Evolutionary conservation across 1,140 invertebrate genomes (phyloP).

Genomic region (Phthorimaea operculella): DNA sequence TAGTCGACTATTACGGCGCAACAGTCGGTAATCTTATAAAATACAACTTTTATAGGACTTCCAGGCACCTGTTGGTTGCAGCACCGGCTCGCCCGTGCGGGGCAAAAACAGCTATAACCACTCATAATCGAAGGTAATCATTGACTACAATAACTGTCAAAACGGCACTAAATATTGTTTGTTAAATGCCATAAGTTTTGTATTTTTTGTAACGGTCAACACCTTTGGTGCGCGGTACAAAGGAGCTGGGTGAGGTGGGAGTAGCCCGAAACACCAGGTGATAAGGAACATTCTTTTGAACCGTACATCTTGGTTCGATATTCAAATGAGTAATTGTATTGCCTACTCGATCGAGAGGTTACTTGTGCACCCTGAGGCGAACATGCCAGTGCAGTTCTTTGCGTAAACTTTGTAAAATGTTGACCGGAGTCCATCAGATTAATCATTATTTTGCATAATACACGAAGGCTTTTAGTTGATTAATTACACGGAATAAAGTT

Average conservation of each 20-base stretch:
- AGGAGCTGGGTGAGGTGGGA: conserved; percentile 19
- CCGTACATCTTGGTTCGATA: conserved; percentile 16
- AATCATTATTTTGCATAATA: too few relatives aligned
- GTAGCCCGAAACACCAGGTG: conserved; percentile 36
- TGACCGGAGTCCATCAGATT: too few relatives aligned
- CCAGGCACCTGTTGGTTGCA: conserved; percentile 27
- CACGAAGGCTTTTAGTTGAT: too few relatives aligned
- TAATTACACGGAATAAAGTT: too few relatives aligned
- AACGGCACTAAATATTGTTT: conserved; percentile 65
- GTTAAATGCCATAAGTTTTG: conserved; percentile 53
- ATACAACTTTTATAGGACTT: conserved; percentile 14
- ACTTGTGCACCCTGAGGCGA: neutral
- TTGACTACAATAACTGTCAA: conserved; percentile 62
- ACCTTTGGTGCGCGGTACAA: conserved; percentile 40
- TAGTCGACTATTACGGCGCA: neutral
- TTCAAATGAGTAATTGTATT: conserved; percentile 20
- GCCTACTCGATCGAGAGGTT: neutral
- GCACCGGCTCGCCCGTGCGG: conserved; percentile 10
- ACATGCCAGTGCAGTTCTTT: neutral
- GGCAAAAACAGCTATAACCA: conserved; percentile 46
- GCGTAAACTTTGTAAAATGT: neutral
- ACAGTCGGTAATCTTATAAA: conserved; percentile 14
- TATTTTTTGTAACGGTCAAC: conserved; percentile 50
- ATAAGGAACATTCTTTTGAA: conserved; percentile 23
- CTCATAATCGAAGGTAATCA: conserved; percentile 55